Conservation (phyloP, 2,797 vertebrate species). For the Neostethus bicornis region DNA sequence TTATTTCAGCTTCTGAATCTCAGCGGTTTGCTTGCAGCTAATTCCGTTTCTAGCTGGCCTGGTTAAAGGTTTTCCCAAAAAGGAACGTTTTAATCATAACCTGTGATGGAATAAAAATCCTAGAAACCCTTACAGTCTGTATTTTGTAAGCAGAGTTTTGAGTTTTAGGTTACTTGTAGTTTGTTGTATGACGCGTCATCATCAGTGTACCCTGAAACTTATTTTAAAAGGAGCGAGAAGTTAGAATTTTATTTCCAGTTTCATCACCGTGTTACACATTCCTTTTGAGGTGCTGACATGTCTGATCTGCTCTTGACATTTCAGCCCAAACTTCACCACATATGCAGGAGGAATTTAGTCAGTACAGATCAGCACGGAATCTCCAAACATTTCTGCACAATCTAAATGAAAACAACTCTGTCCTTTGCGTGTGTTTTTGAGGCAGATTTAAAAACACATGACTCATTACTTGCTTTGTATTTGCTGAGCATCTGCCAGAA, state of each 20-base stretch:
- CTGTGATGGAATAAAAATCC: no score
- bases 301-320: constrained; percentile 25
- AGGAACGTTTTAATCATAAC: no score
- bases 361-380: constrained; percentile 13
- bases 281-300: constrained; percentile 24
- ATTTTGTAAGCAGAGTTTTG: no score
- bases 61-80: no score
- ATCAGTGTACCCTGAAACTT: constrained; percentile 9
- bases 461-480: constrained; percentile 28
- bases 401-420: constrained; percentile 15
- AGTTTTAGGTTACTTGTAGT: constrained; percentile 22
- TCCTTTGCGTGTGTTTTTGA: constrained; percentile 12
- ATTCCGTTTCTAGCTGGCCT: no score
- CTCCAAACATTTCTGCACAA: constrained; percentile 12
- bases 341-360: constrained; percentile 22
- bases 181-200: constrained; percentile 11
- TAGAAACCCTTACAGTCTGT: no score
- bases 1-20: no score
- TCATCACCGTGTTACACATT: constrained; percentile 35
- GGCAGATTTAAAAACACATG: constrained; percentile 28
- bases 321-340: constrained; percentile 20
- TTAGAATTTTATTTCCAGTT: constrained; percentile 8
- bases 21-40: no score
- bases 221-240: constrained; percentile 10
- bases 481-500: constrained; percentile 22